Base-by-base conservation (phyloP, 2,797 vertebrate species). In the Buceros bicornis region DNA sequence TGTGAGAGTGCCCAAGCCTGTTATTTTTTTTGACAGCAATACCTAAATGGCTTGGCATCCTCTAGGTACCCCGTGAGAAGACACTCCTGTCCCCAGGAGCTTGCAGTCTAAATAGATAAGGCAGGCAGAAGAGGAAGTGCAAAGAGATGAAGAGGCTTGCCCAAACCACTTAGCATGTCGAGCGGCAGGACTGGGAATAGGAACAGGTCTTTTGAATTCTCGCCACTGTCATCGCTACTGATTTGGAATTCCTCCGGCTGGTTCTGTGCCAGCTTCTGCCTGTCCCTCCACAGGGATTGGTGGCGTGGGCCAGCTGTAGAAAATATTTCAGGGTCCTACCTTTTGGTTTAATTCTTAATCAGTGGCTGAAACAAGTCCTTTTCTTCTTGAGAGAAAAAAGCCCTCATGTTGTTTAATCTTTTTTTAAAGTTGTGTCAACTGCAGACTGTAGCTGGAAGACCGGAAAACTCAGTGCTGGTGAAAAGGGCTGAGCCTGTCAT, bases 261-360 rank as follows among this genome's bases (percentile, higher is more conserved):
- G 17, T 21, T 37, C 73, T 67, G 72, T 29, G 53, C 73, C 91
- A 92, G 43, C 72, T 25, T n/a, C 57, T 87, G 60, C 67, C 69
- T 35, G 61, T 40, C 53, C 61, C 53, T 24, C 17, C 1, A 1
- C 53, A 56, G 67, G 66, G 56, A 61, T 5, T 0, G 0, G 15
- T 17, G 25, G 43, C 57, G 37, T 35, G 73, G 10, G 40, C 69
- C 83, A 82, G 35, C 78, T 37, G 56, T 2, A 47, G 51, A 24
- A 82, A 65, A 29, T 24, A 42, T 26, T 61, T 57, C 18, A 19
- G 14, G 61, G 28, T 60, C 64, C 58, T 31, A 3, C 29, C 33
- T 70, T 65, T 61, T 42, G 25, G 14, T 60, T 95, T 76, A 35
- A 17, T 64, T 64, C 48, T 73, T 50, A 20, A 60, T 26, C 50